A percentile compares a stretch with the other conserved stretches of the same genome.
Evolutionary conservation across 2,113 vertebrate genomes (phyloP).

Genomic region (Podarcis raffonei): DNA sequence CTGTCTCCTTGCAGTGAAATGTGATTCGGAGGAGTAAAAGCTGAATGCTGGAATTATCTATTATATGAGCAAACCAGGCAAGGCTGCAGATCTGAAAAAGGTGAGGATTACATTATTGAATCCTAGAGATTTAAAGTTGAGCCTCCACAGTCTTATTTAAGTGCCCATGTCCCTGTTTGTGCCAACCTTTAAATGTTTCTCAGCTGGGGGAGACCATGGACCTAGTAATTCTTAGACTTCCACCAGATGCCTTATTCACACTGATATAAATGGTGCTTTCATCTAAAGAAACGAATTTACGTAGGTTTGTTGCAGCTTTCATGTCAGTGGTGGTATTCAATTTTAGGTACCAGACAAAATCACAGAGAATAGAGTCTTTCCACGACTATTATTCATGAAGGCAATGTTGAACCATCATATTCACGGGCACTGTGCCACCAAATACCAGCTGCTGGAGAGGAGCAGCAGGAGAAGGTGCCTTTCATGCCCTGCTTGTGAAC

Average conservation of each 20-base stretch:
- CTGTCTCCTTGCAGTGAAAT: background rate
- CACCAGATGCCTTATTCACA: background rate
- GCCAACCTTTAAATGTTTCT: constrained; percentile 2
- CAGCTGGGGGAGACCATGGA: background rate
- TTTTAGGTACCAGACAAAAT: background rate
- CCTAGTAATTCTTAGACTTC: background rate
- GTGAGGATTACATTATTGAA: background rate
- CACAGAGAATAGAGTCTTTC: background rate
- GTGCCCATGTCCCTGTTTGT: background rate
- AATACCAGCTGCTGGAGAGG: background rate
- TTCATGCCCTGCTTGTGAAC: background rate
- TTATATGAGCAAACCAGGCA: constrained; percentile 23
- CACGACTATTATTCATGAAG: background rate
- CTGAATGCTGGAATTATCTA: constrained; percentile 43
- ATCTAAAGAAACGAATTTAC: background rate
- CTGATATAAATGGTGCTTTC: background rate
- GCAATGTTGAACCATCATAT: background rate
- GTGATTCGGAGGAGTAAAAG: constrained; percentile 19
- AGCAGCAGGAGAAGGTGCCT: background rate
- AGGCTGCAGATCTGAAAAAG: constrained; percentile 40
- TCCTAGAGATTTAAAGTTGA: background rate
- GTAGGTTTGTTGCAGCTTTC: background rate
- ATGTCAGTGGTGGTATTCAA: background rate
- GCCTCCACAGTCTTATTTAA: background rate
- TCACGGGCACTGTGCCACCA: background rate